Evolutionary conservation across 2,888 invertebrate species (phyloP).

Genomic region (Mesorhabditis belari): DNA sequence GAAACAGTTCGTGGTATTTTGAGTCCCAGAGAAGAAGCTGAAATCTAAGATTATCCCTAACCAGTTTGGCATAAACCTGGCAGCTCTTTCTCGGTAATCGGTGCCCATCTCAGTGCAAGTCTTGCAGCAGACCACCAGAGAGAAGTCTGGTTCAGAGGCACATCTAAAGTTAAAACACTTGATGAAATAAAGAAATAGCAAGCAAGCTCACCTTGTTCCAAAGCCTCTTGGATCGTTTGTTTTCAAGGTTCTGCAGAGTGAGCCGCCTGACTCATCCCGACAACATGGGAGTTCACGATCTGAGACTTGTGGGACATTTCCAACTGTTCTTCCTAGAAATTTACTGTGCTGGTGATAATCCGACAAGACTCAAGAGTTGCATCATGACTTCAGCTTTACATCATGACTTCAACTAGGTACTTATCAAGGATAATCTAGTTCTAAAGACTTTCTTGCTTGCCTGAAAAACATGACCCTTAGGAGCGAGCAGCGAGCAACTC

Average conservation of each 20-base stretch:
- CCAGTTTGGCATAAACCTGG: conserved; percentile 10
- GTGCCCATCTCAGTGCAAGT: conserved; percentile 28
- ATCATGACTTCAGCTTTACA: too few species aligned
- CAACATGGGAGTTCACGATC: conserved; percentile 29
- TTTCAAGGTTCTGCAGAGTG: conserved; percentile 28
- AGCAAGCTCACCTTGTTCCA: conserved; percentile 12
- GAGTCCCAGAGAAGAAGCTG: conserved; percentile 21
- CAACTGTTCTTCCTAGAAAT: too few species aligned
- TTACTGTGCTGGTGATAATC: too few species aligned
- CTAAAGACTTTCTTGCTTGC: too few species aligned
- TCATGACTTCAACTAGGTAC: too few species aligned
- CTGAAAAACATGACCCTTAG: too few species aligned
- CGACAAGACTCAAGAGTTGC: too few species aligned
- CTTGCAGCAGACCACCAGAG: conserved; percentile 33
- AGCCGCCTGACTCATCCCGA: conserved; percentile 32
- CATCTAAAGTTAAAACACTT: conserved; percentile 13
- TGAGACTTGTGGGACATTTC: conserved; percentile 16
- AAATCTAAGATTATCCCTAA: conserved; percentile 1
- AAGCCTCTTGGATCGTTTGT: conserved; percentile 22
- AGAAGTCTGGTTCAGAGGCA: conserved; percentile 29
- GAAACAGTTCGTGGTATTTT: conserved; percentile 30
- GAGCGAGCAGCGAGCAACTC: too few species aligned
- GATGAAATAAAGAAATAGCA: neutral
- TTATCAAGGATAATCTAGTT: too few species aligned
- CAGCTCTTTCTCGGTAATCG: conserved; percentile 25